A percentile compares a stretch with the other conserved stretches of the same genome.
These are phyloP conservation scores for Formica aserva DNA, from an alignment of 2,888 invertebrate species.

Conservation along the genomic window DNA sequence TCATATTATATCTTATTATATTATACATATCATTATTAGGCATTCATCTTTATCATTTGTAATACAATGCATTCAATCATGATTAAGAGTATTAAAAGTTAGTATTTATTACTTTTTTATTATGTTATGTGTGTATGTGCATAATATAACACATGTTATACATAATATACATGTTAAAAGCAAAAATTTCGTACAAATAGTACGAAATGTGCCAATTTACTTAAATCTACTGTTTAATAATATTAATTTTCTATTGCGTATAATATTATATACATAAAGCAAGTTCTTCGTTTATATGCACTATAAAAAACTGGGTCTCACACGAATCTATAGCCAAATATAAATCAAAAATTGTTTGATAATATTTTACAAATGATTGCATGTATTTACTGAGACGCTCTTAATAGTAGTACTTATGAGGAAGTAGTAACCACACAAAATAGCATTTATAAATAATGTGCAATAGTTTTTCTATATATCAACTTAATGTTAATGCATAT, in stretches of 20 bases:
- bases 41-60: conserved; percentile 75
- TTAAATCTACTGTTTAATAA: conserved; percentile 30
- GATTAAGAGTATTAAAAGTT: conserved; percentile 48
- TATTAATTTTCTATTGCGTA: conserved; percentile 8
- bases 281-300: conserved; percentile 37
- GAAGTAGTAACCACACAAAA: conserved; percentile 50
- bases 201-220: conserved; percentile 52
- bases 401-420: conserved; percentile 28
- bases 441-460: conserved; percentile 58
- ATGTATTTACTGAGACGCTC: conserved; percentile 42
- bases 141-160: not conserved
- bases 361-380: conserved; percentile 39
- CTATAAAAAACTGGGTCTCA: not conserved
- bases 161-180: not conserved
- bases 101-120: conserved; percentile 54
- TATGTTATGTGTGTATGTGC: not conserved
- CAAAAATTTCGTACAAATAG: conserved; percentile 39
- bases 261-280: conserved; percentile 5
- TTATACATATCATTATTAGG: conserved; percentile 82
- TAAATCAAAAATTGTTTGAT: conserved; percentile 38
- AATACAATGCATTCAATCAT: conserved; percentile 58
- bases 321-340: conserved; percentile 25
- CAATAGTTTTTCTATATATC: conserved; percentile 60
- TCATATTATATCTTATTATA: conserved; percentile 64
- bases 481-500: conserved; percentile 59